Evolutionary conservation across 2,888 invertebrate genomes (phyloP).

Genomic region (Drosophila borborema): DNA sequence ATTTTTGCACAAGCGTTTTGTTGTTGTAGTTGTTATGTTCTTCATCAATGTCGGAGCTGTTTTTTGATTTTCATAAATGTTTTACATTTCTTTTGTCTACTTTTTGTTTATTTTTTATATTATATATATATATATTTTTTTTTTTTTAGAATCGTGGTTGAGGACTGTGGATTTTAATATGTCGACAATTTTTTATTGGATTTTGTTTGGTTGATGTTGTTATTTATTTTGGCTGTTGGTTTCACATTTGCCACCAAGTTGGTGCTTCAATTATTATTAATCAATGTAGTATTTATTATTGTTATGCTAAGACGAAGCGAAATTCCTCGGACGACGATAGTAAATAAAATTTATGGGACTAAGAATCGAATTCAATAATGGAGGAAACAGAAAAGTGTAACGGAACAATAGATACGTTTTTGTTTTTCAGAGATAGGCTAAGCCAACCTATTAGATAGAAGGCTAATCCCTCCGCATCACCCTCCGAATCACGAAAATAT

Average conservation of each 20-base stretch:
- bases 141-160: background rate
- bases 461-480: background rate
- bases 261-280: slow-evolving; percentile 3
- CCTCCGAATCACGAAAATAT: background rate
- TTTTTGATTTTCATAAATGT: background rate
- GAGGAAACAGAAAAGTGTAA: background rate
- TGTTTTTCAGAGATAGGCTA: background rate
- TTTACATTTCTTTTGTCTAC: background rate
- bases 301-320: slow-evolving; percentile 18
- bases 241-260: slow-evolving; percentile 1
- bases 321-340: slow-evolving; percentile 30
- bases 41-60: slow-evolving; percentile 3
- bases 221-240: slow-evolving; percentile 2
- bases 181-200: slow-evolving; percentile 11
- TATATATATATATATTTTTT: background rate
- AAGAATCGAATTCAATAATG: background rate
- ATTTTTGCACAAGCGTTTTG: slow-evolving; percentile 22
- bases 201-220: slow-evolving; percentile 10
- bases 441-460: background rate
- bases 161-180: slow-evolving; percentile 8
- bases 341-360: background rate
- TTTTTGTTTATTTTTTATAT: background rate
- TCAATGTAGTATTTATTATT: background rate
- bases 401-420: background rate
- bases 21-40: background rate